Conservation (phyloP, 2,888 invertebrate genomes). For the Hemistola chrysoprasaria region DNA sequence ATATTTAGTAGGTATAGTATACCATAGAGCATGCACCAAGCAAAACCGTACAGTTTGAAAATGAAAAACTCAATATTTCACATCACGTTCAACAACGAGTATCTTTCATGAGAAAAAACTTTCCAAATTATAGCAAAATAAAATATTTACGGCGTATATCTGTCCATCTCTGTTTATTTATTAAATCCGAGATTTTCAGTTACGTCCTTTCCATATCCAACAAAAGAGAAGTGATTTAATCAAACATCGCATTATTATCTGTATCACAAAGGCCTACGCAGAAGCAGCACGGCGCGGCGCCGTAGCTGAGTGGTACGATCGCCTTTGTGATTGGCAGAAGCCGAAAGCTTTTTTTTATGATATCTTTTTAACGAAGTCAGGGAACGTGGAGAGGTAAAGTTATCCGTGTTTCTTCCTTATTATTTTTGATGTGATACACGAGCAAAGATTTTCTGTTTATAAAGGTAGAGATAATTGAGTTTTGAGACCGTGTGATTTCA, state of each 20-base stretch:
- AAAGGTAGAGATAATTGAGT: too few relatives aligned
- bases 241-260: slow-evolving; percentile 23
- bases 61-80: too few relatives aligned
- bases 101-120: too few relatives aligned
- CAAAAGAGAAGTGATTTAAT: slow-evolving; percentile 24
- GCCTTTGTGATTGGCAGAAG: slow-evolving; percentile 22
- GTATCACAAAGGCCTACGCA: slow-evolving; percentile 24
- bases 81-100: too few relatives aligned
- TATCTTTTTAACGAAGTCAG: slow-evolving; percentile 7
- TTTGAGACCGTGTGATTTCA: too few relatives aligned
- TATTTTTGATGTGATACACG: neutral
- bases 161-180: neutral
- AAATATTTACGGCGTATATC: neutral
- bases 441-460: too few relatives aligned
- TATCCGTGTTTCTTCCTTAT: neutral
- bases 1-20: too few relatives aligned
- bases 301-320: slow-evolving; percentile 21
- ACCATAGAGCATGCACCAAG: too few relatives aligned
- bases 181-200: slow-evolving; percentile 5
- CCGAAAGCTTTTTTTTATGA: slow-evolving; percentile 11
- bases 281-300: too few relatives aligned
- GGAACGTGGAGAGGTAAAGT: neutral
- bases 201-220: slow-evolving; percentile 11
- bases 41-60: too few relatives aligned
- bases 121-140: too few relatives aligned